Evolutionary conservation across 2,888 invertebrate genomes (phyloP), one percentile per base, ranked within the genome.

Genomic region (Rugalucina vietnamica): DNA sequence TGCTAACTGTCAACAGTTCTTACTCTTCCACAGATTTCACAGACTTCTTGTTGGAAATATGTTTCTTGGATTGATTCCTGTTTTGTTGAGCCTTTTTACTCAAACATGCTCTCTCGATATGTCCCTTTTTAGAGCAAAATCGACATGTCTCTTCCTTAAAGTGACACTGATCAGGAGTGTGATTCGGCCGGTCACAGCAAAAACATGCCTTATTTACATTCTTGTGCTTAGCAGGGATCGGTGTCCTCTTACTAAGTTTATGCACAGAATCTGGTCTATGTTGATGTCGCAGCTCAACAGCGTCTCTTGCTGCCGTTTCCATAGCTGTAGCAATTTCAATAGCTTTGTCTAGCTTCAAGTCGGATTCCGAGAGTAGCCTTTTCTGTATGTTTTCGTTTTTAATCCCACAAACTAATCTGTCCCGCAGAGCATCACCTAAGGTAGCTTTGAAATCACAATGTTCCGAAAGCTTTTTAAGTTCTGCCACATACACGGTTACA

Each of bases 351-450:
- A 84, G 76, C 1, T 75, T 79, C 24, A 89, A 49, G 14, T 87
- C 81, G 14, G 50, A 69, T 60, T 76, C 80, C 10, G 84, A 36
- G 14, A 90, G 69, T 14, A 87, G 69, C 50, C 72, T 76, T 54
- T 75, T 85, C 57, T 86, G 83, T 27, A 83, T 88, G 0, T 74
- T 49, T 49, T 81, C 81, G 60, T 79, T 54, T 24, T 65, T 80
- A 89, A 54, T 24, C 0, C n/a, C n/a, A n/a, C n/a, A n/a, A n/a
- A n/a, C n/a, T n/a, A n/a, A n/a, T n/a, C n/a, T n/a, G n/a, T n/a
- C n/a, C n/a, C n/a, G n/a, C n/a, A n/a, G n/a, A n/a, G n/a, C n/a
- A n/a, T n/a, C n/a, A n/a, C n/a, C n/a, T n/a, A n/a, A n/a, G n/a
- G n/a, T n/a, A n/a, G n/a, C n/a, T n/a, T n/a, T n/a, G n/a, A n/a